Evolutionary conservation across 2,113 vertebrate species (phyloP), one percentile per base, ranked within the genome.

Genomic region (Hippolais icterina): DNA sequence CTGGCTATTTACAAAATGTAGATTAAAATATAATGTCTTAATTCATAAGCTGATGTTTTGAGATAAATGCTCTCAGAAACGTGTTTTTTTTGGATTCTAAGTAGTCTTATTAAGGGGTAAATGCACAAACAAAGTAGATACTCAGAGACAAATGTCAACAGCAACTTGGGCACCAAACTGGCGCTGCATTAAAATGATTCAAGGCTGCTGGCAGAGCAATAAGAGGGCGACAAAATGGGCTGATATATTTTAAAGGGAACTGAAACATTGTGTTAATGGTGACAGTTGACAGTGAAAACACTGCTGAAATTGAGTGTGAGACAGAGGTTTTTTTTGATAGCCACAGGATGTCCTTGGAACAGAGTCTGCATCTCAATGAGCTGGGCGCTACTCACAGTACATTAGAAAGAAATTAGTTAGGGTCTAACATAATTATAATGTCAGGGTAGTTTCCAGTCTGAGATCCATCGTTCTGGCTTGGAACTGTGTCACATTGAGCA

Each of bases 261-360:
- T 25, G 66, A 86, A 96, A 92, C 59, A 68, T 39, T 60, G 64
- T 68, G 88, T 37, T 95, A 78, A 50, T 28, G 47, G 64, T 89
- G 90, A 86, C 77, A 87, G 53, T 4, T 70, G 87, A 87, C 88
- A 71, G 85, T 10, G 71, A 71, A 95, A 95, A 90, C 85, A 49
- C 18, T 78, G 56, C 69, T 61, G 85, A 79, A 87, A 83, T 16
- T 14, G 52, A 81, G 56, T 66, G 60, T 9, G 49, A 96, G 83
- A 83, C 82, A 92, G 83, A 59, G 86, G 56, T 24, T 95, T 96
- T 93, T 75, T n/a, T 84, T 0, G 6, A 74, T 89, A 94, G 85
- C 88, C 89, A 93, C 91, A 83, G 93, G 88, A 93, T 93, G 84
- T 93, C 89, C 75, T 96, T 96, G 90, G 87, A 93, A 92, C 39